Evolutionary conservation across 2,888 invertebrate genomes (phyloP), one percentile per base, ranked within the genome.

Genomic region (Catocala sponsa): DNA sequence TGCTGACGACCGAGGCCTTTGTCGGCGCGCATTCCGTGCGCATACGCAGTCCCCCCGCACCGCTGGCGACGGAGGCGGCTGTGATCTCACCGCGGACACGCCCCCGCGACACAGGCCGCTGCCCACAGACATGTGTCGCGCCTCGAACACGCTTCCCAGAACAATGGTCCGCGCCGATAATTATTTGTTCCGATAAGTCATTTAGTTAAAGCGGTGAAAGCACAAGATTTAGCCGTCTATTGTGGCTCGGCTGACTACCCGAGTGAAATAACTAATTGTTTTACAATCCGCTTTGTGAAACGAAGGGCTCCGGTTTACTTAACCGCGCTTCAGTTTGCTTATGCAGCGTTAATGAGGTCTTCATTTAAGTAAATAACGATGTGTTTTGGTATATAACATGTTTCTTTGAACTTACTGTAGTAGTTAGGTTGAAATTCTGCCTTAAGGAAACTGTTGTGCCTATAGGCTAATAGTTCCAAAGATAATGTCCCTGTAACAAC

Each of bases 111-210:
- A 44, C 47, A 53, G 50, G 66, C 65, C 65, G 12, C 58, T 47
- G 52, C 73, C 58, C 46, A 55, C 55, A 10, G 62, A 64, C 65
- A 60, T 51, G 60, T 63, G 67, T 65, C 74, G 61, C 62, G 62
- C 55, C 53, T 46, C 56, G 53, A 38, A 43, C 66, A 12, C 64
- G 58, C 70, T 72, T 68, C 68, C 56, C 59, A 68, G 77, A 74
- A 75, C 77, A 75, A 75, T 75, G 77, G 74, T 59, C 55, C 53
- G 61, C 61, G 53, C 58, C 44, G 59, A 74, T 68, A 53, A 74
- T 71, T 70, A 68, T 66, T 74, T 57, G 65, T 76, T 68, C 56
- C 65, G 59, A 74, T 77, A 77, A 74, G 56, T 77, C 68, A 70
- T 70, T 76, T 68, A 74, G 60, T 44, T 41, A 46, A 33, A 50